A percentile compares a stretch with the other conserved stretches of the same genome.
These are phyloP conservation scores for Gobio occitaniae DNA, from an alignment of 2,797 vertebrate species.

Conservation along the genomic window DNA sequence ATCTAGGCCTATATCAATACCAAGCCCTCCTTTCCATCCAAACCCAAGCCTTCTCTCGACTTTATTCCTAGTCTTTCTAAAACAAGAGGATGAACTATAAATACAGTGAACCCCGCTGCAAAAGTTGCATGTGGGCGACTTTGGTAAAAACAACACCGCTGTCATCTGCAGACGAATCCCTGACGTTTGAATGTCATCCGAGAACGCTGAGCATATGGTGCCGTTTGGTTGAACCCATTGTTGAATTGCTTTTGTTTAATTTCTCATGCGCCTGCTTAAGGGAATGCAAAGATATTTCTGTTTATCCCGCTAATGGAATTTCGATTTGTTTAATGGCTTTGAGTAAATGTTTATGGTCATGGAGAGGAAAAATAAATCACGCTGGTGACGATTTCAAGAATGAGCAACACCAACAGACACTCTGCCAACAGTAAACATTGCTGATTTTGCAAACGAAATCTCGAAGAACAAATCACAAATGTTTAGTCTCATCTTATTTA, in stretches of 20 bases:
- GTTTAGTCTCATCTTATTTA: slow-evolving; percentile 64
- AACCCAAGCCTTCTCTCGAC: slow-evolving; percentile 12
- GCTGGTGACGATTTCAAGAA: slow-evolving; percentile 66
- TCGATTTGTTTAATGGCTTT: slow-evolving; percentile 71
- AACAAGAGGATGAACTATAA: slow-evolving; percentile 70
- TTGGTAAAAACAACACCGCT: slow-evolving; percentile 68
- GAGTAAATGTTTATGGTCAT: slow-evolving; percentile 78
- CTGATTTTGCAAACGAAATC: slow-evolving; percentile 57
- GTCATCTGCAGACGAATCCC: slow-evolving; percentile 62
- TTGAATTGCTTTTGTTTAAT: slow-evolving; percentile 72
- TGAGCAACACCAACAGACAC: slow-evolving; percentile 56
- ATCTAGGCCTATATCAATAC: neutral
- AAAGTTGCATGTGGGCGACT: slow-evolving; percentile 59
- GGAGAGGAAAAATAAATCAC: slow-evolving; percentile 69
- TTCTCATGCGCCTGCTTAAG: slow-evolving; percentile 70
- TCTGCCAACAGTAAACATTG: slow-evolving; percentile 66
- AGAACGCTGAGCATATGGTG: slow-evolving; percentile 76
- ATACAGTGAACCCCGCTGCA: slow-evolving; percentile 55
- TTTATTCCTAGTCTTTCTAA: slow-evolving; percentile 57
- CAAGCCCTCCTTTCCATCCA: slow-evolving; percentile 3
- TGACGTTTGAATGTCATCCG: slow-evolving; percentile 16
- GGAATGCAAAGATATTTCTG: slow-evolving; percentile 71
- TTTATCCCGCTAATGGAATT: slow-evolving; percentile 76
- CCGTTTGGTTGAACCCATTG: slow-evolving; percentile 71
- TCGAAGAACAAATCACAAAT: slow-evolving; percentile 55